phyloP scores from a whole-genome alignment of 2,113 vertebrate species.

The Daubentonia madagascariensis region DNA sequence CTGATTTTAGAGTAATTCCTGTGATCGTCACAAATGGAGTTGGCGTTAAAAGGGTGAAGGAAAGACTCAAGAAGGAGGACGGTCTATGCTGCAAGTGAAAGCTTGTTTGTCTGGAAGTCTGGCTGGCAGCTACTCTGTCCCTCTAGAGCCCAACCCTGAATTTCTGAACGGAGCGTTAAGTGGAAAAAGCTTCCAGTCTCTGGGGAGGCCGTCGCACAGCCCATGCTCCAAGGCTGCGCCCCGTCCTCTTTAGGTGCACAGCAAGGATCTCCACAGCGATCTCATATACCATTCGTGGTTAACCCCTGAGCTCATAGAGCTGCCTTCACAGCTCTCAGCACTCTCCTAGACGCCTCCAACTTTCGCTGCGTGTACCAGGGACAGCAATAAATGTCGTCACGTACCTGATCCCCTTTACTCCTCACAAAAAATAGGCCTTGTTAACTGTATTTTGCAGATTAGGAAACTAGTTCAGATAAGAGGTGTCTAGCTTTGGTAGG shows the following conservation, averaged over 20 bases:
- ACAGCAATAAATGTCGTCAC: neutral
- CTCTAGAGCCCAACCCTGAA: neutral
- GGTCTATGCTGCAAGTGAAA: fast-evolving
- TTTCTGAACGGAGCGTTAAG: neutral
- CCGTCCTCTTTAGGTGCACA: neutral
- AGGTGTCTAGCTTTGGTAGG: neutral
- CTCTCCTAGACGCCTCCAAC: neutral
- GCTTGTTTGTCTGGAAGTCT: neutral
- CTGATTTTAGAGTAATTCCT: neutral
- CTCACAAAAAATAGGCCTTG: neutral
- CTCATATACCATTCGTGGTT: fast-evolving
- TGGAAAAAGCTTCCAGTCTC: neutral
- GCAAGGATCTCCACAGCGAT: fast-evolving
- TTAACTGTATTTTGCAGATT: neutral
- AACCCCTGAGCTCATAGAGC: fast-evolving
- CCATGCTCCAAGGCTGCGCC: neutral
- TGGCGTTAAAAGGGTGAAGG: neutral
- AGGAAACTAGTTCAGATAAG: neutral
- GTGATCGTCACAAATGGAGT: neutral
- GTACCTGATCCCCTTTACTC: fast-evolving
- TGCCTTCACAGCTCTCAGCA: neutral
- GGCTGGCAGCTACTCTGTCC: fast-evolving
- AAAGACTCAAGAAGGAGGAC: neutral
- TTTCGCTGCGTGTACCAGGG: fast-evolving
- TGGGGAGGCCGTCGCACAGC: fast-evolving